These are phyloP conservation scores for Melanostoma mellinum DNA, from an alignment of 2,888 invertebrate species.

Conservation along the genomic window DNA sequence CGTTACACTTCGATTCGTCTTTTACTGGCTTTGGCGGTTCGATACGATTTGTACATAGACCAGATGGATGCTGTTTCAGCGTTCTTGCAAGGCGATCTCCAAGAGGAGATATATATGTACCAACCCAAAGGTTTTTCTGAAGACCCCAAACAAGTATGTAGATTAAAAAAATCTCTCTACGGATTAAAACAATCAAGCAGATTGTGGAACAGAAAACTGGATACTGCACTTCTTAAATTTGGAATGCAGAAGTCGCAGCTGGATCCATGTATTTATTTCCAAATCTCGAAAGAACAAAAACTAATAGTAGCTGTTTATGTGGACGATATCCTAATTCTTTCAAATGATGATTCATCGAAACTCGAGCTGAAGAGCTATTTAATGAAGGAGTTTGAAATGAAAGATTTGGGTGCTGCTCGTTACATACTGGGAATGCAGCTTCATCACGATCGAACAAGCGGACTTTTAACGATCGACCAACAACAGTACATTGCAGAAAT, in stretches of 20 bases:
- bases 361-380: constrained; percentile 39
- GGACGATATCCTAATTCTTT: constrained; percentile 52
- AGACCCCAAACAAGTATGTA: constrained; percentile 1
- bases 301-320: constrained; percentile 63
- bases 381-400: constrained; percentile 50
- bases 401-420: constrained; percentile 43
- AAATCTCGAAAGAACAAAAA: constrained; percentile 26
- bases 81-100: constrained; percentile 26
- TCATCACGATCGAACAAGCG: constrained; percentile 26
- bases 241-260: constrained; percentile 24
- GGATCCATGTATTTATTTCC: constrained; percentile 55
- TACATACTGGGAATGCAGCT: constrained; percentile 51
- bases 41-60: constrained; percentile 25
- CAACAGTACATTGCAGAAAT: constrained; percentile 34
- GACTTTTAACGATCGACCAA: constrained; percentile 39
- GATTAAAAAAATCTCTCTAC: constrained; percentile 40
- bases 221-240: constrained; percentile 4
- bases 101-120: constrained; percentile 23
- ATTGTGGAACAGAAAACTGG: constrained; percentile 47
- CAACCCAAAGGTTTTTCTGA: background rate
- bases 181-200: constrained; percentile 52
- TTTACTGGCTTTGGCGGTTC: constrained; percentile 29
- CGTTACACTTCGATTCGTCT: constrained; percentile 18
- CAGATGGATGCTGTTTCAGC: constrained; percentile 38
- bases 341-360: constrained; percentile 37